Conservation (phyloP, 2,888 invertebrate species). For the Arctia plantaginis region DNA sequence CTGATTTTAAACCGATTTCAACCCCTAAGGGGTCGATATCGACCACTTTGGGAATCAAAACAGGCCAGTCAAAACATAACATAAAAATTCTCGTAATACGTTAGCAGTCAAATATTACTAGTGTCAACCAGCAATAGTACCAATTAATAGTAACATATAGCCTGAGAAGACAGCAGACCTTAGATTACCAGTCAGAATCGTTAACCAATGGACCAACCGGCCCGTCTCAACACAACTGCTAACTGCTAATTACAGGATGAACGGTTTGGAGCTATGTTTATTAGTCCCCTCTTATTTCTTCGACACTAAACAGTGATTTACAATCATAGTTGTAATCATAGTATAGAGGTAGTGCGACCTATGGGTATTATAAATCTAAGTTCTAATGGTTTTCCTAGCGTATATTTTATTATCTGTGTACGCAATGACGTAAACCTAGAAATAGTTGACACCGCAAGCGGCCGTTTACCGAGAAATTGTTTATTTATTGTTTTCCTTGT, state of each 20-base stretch:
- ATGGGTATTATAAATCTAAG: neutral
- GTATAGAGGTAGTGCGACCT: neutral
- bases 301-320: neutral
- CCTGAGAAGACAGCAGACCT: no score
- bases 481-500: conserved; percentile 14
- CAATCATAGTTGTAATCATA: neutral
- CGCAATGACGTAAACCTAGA: conserved; percentile 8
- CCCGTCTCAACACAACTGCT: neutral
- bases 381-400: neutral
- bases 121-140: no score
- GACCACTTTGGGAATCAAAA: no score
- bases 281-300: neutral
- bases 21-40: no score
- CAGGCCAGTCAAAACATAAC: no score
- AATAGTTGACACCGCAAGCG: conserved; percentile 3
- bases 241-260: no score
- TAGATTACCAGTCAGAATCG: neutral
- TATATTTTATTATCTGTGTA: neutral
- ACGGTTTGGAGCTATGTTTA: no score
- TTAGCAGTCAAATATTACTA: no score
- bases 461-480: conserved; percentile 12
- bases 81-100: no score
- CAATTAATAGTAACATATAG: no score
- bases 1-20: no score
- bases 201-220: neutral